Evolutionary conservation across 1,140 invertebrate species (phyloP), one percentile per base, ranked within the genome.

Genomic region (Lordiphosa clarofinis): DNA sequence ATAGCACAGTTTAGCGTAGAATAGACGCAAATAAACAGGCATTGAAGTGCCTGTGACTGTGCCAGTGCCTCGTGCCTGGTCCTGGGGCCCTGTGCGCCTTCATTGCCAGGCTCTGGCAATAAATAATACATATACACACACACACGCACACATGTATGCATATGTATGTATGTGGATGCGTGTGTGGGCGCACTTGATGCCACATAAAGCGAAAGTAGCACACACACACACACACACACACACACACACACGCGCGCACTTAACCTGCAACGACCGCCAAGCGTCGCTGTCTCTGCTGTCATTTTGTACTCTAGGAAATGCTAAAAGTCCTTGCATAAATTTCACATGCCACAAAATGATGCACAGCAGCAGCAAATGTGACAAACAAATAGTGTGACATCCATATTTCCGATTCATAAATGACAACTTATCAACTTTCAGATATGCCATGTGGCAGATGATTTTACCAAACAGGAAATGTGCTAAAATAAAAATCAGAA

Each of bases 1-100:
- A 82, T 82, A 78, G 73, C 78, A 73, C 78, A 82, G 78, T 82
- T 82, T 84, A 82, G 79, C 73, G 73, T 62, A 84, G 78, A 82
- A 82, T 82, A 82, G 78, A 73, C 78, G 78, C 78, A 82, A 82
- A 82, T 84, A 82, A 82, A 76, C 64, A 76, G 78, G 61, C 78
- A 82, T 71, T 71, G 66, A 71, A 71, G 67, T 84, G 75, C 57
- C 64, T 53, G 56, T 49, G 73, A 64, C 70, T 64, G 60, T 44
- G 53, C 44, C 70, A 60, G 60, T 44, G 53, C 44, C 48, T 36
- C 48, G 48, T 58, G 36, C 44, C 28, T 12, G 28, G 21, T 11
- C n/a, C 36, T 38, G 28, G 48, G 53, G 39, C n/a, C 66, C 46
- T 42, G 13, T 39, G 55, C 53, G 73, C 74, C 75, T 75, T 75